Conservation (phyloP, 2,888 invertebrate genomes). For the Epinotia bilunana region DNA sequence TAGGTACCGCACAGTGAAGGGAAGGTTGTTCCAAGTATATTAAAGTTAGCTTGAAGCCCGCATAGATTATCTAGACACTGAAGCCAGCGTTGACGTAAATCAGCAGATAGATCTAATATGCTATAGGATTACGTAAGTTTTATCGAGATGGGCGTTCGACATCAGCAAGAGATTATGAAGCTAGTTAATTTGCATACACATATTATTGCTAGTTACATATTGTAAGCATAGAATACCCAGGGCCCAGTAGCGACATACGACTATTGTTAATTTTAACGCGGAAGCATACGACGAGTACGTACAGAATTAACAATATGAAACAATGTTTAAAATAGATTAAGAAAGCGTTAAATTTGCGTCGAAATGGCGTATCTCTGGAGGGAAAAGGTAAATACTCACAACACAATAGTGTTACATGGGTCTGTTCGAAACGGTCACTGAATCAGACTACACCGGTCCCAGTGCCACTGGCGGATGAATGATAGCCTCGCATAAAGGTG, state of each 20-base stretch:
- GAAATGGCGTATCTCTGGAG: constrained; percentile 75
- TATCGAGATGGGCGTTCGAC: constrained; percentile 81
- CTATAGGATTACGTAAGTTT: constrained; percentile 78
- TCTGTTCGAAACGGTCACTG: constrained; percentile 66
- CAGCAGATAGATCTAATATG: constrained; percentile 81
- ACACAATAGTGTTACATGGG: constrained; percentile 75
- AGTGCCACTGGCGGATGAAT: constrained; percentile 75
- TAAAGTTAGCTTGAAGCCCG: constrained; percentile 82
- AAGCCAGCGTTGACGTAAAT: constrained; percentile 82
- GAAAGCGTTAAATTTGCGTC: constrained; percentile 79
- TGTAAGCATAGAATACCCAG: constrained; percentile 84
- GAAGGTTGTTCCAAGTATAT: constrained; percentile 68
- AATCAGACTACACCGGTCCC: constrained; percentile 70
- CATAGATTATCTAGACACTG: constrained; percentile 83
- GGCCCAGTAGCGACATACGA: constrained; percentile 79
- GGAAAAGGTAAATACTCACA: constrained; percentile 77
- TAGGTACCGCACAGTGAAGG: constrained; percentile 53
- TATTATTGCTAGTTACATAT: constrained; percentile 76
- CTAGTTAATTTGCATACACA: constrained; percentile 83
- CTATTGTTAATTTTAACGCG: constrained; percentile 77
- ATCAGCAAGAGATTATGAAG: constrained; percentile 83
- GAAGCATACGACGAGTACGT: constrained; percentile 81
- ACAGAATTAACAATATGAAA: constrained; percentile 80
- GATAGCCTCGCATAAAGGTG: constrained; percentile 58
- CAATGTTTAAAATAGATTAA: constrained; percentile 75